Conservation (phyloP, 2,888 invertebrate species). For the Pecten maximus region DNA sequence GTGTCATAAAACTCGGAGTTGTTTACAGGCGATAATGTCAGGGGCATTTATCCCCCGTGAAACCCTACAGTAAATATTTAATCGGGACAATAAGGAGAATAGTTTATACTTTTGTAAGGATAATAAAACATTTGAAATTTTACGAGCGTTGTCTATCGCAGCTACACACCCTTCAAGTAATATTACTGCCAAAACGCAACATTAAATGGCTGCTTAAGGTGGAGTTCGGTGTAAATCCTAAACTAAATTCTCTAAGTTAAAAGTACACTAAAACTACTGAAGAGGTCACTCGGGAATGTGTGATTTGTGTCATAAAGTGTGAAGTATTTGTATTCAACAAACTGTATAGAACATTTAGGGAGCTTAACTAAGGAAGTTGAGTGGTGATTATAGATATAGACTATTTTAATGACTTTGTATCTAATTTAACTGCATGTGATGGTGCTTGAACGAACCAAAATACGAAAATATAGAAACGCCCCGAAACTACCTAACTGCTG, state of each 20-base stretch:
- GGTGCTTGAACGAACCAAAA: no score
- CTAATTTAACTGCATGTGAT: no score
- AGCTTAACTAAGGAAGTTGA: background rate
- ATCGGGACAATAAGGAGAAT: background rate
- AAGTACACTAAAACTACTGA: background rate
- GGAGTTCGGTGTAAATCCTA: background rate
- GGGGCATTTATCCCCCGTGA: background rate
- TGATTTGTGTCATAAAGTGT: background rate
- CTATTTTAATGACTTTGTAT: no score
- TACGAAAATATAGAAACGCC: no score
- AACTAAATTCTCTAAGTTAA: background rate
- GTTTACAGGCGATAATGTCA: background rate
- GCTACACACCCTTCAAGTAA: background rate
- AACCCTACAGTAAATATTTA: background rate
- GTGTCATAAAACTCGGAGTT: background rate
- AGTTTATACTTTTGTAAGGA: background rate
- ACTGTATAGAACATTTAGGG: background rate
- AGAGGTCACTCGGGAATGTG: background rate
- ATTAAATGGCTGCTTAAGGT: conserved; percentile 10
- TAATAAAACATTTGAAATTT: background rate
- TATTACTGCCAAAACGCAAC: background rate
- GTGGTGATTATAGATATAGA: no score
- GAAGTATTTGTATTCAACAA: background rate
- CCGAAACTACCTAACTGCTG: no score
- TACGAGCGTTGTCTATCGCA: background rate